Evolutionary conservation across 2,888 invertebrate genomes (phyloP).

Genomic region (Brachypalpus laphriformis): DNA sequence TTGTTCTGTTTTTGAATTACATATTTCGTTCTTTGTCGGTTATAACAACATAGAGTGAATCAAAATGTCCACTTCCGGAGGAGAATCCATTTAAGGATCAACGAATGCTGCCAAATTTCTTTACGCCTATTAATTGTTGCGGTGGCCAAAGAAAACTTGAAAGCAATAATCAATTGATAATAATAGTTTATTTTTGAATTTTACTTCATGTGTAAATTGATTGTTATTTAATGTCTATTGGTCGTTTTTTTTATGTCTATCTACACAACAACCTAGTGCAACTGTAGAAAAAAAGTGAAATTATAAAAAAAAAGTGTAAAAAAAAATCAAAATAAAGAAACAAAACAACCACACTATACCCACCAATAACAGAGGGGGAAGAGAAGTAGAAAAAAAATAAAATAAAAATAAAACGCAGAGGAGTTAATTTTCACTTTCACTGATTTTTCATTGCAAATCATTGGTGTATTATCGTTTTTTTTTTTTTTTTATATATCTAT

Average conservation of each 20-base stretch:
- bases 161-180: slow-evolving; percentile 22
- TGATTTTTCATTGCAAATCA: slow-evolving; percentile 65
- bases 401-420: slow-evolving; percentile 8
- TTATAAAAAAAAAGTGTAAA: slow-evolving; percentile 25
- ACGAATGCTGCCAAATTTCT: neutral
- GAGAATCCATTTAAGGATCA: slow-evolving; percentile 15
- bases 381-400: neutral
- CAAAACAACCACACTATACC: slow-evolving; percentile 26
- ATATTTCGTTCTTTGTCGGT: neutral
- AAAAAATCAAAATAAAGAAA: slow-evolving; percentile 25
- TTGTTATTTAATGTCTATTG: slow-evolving; percentile 32
- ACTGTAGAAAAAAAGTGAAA: slow-evolving; percentile 42
- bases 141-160: slow-evolving; percentile 2
- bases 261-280: slow-evolving; percentile 41
- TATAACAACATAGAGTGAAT: neutral
- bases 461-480: slow-evolving; percentile 25
- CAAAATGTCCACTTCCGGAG: slow-evolving; percentile 53
- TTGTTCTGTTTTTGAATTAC: neutral
- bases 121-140: neutral
- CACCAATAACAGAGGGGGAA: neutral
- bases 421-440: slow-evolving; percentile 70
- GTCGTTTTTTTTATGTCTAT: neutral
- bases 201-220: slow-evolving; percentile 12
- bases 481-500: neutral
- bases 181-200: slow-evolving; percentile 8